Base-by-base conservation (phyloP, 2,113 vertebrate species). In the Ascaphus truei region DNA sequence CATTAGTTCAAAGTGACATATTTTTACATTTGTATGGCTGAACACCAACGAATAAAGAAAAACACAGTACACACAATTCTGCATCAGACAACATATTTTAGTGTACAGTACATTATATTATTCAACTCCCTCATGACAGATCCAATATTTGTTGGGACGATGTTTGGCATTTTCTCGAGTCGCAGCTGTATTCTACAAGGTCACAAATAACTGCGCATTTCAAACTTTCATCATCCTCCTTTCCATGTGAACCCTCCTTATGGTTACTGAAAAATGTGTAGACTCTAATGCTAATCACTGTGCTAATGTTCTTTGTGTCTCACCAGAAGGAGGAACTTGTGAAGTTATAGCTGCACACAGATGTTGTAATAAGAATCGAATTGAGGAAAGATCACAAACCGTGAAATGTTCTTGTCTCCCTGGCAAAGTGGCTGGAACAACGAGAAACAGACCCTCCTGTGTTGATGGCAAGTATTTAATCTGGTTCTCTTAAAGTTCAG, bases 341-440 rank as follows among this genome's bases (percentile, higher is more conserved):
- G 96, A 99, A 88, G 97, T 98, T 83, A 98, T 99, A 57, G 97
- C 97, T 3, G 98, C 98, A 30, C 98, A 98, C 85, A 91, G 98
- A 84, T 99, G 97, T 79, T 99, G 98, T 87, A 99, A 99, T 89
- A 99, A 98, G 92, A 99, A 99, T 81, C 95, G 96, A 52, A 99
- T 99, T 34, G 98, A 99, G 81, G 98, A 99, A 77, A 92, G 98
- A 68, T 99, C 98, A 5, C 97, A 99, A 85, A 99, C 97, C 23
- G 97, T 99, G 74, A 99, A 99, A 84, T 99, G 97, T 79, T 99
- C 97, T 81, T 99, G 97, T 90, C 92, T 99, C 81, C 97, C 97
- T 1, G 96, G 97, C 63, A 99, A 98, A 92, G 97, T 99, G 78
- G 97, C 97, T 25, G 97, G 97, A 30, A 99, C 97, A 23, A 99